Evolutionary conservation across 2,888 invertebrate genomes (phyloP), one percentile per base, ranked within the genome.

Genomic region (Rhabditoides inermis): DNA sequence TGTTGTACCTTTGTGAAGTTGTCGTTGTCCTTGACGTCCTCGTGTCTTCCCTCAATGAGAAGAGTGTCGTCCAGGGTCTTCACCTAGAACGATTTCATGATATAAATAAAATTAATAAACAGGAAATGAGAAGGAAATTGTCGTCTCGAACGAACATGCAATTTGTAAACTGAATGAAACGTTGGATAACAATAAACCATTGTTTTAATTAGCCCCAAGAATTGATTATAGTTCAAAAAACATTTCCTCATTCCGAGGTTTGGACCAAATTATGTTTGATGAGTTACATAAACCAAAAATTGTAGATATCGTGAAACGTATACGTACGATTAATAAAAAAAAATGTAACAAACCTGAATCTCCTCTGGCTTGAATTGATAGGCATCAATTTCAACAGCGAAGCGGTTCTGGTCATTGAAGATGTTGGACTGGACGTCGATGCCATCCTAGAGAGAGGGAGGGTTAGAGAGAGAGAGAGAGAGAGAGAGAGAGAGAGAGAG

Each of bases 341-440:
- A n/a, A n/a, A n/a, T n/a, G n/a, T n/a, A n/a, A n/a, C n/a, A 12
- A 10, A 70, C 70, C 59, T 73, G 72, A 20, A 73, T 62, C 48
- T 73, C 73, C 47, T 73, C 73, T n/a, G 73, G 73, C 45, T 64
- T 63, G 63, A 73, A 73, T 45, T 73, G 73, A 37, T 73, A 74
- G 18, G 69, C 65, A 48, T 73, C 73, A 45, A 73, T 66, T 37
- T 71, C 73, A 23, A 73, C 73, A 12, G 70, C 68, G 54, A 73
- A 73, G 23, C 62, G 63, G 27, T 55, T 52, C 30, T 64, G 65
- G 45, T 73, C 73, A 40, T 73, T 73, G 32, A 58, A 56, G 32
- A 73, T 70, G 25, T 59, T 55, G 2, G 67, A 67, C 44, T 65
- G 60, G 18, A 73, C 72, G 45, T 73, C 73, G 51, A 73, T 67